These are phyloP conservation scores for Heterohyrax brucei DNA, from an alignment of 2,797 vertebrate genomes.

Conservation along the genomic window DNA sequence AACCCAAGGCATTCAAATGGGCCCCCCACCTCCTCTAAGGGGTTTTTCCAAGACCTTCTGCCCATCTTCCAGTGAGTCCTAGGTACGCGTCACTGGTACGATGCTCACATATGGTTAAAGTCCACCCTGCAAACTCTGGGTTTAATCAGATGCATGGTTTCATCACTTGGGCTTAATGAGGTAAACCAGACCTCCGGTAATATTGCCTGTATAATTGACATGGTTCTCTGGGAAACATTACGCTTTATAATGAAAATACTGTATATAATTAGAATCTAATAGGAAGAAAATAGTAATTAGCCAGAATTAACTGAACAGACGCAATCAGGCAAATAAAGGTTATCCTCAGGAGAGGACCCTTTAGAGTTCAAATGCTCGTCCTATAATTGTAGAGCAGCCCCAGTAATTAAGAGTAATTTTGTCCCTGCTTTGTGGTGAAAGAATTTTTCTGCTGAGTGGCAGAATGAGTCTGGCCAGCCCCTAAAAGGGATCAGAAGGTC, in stretches of 20 bases:
- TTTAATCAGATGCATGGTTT: conserved; percentile 88
- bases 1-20: not conserved
- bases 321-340: conserved; percentile 93
- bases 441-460: conserved; percentile 62
- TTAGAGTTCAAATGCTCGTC: conserved; percentile 89
- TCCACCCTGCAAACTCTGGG: conserved; percentile 68
- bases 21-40: not conserved
- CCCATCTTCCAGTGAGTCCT: not conserved
- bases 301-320: conserved; percentile 92
- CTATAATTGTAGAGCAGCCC: conserved; percentile 90
- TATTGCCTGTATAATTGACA: conserved; percentile 91
- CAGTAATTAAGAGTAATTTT: conserved; percentile 90
- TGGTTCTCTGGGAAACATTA: conserved; percentile 92
- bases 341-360: conserved; percentile 92
- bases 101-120: conserved; percentile 67
- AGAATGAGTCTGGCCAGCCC: conserved; percentile 77
- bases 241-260: conserved; percentile 93
- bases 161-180: conserved; percentile 89
- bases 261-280: conserved; percentile 93
- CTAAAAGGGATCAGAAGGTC: conserved; percentile 39
- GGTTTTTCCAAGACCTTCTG: not conserved
- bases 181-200: conserved; percentile 91
- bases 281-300: conserved; percentile 93
- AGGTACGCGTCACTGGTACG: not conserved
- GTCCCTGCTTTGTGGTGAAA: conserved; percentile 84